A percentile compares a stretch with the other conserved stretches of the same genome.
Conservation (phyloP, 2,888 invertebrate genomes). For the Apocheima hispidaria region DNA sequence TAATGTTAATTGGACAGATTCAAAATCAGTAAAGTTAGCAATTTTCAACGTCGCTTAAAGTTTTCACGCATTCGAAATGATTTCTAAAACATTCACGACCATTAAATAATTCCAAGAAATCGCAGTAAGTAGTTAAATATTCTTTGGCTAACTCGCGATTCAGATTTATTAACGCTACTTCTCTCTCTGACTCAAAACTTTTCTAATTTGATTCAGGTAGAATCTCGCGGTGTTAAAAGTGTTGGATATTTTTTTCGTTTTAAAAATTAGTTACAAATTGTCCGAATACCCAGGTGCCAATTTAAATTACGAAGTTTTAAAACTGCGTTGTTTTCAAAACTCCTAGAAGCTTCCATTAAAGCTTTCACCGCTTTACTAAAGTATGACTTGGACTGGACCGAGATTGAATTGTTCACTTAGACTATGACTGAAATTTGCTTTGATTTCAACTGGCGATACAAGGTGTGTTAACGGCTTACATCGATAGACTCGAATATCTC, state of each 20-base stretch:
- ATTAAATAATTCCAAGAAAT: slow-evolving; percentile 31
- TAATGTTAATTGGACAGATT: background rate
- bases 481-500: too few relatives aligned
- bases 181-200: slow-evolving; percentile 27
- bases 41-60: too few relatives aligned
- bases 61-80: slow-evolving; percentile 25
- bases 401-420: too few relatives aligned
- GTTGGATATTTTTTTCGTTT: slow-evolving; percentile 16
- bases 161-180: slow-evolving; percentile 35
- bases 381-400: too few relatives aligned
- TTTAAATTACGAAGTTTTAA: background rate
- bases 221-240: slow-evolving; percentile 19
- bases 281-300: background rate
- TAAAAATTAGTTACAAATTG: slow-evolving; percentile 5
- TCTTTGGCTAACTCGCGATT: slow-evolving; percentile 32
- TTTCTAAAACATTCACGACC: slow-evolving; percentile 13
- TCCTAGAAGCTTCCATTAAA: too few relatives aligned
- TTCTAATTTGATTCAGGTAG: slow-evolving; percentile 35
- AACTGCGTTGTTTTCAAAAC: too few relatives aligned
- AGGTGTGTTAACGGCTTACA: too few relatives aligned
- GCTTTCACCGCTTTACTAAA: too few relatives aligned
- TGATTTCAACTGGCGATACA: too few relatives aligned
- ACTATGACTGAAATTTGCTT: too few relatives aligned
- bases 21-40: background rate
- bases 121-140: slow-evolving; percentile 32